Base-by-base conservation (phyloP, 2,113 vertebrate species). In the Vicugna pacos region DNA sequence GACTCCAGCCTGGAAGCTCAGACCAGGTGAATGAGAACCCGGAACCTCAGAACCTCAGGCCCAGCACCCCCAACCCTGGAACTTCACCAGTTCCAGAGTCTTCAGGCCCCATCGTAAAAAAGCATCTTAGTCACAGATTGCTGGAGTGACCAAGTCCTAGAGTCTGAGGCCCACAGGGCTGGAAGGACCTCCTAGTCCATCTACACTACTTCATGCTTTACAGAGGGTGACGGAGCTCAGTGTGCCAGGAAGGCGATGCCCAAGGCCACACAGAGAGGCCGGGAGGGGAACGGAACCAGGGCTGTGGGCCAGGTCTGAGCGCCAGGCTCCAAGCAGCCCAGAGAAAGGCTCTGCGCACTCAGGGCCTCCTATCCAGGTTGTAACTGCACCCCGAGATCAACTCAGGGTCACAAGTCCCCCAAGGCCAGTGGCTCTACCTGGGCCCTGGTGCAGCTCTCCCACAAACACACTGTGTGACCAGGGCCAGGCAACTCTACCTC, bases 211-310 rank as follows among this genome's bases (percentile, higher is more conserved):
- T 52, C 50, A 20, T 1, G 8, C 20, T n/a, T 86, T 38, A 35
- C 14, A 24, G 80, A 89, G 24, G 6, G 30, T 20, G 50, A 54
- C 28, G 0, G 6, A 60, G 67, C 35, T 67, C 88, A 22, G 14
- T 0, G 32, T 10, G 62, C 38, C 38, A 52, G 42, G 28, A 46
- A 24, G 58, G 32, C 0, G 0, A 4, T 14, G 19, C 50, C 64
- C 19, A 5, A 26, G 62, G 89, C 7, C 72, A 38, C 72, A 32
- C 10, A 32, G 48, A 0, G 11, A 32, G 56, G 65, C 42, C 22
- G 0, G 3, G 52, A 64, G 52, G 48, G 52, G 69, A 7, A 0
- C 38, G 15, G 54, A 28, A 4, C 52, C 15, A 32, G 32, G 5
- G 30, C 17, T 1, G 10, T 2, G 24, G 65, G 60, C 28, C 2